phyloP scores from a whole-genome alignment of 2,797 vertebrate genomes.

The Lagodon rhomboides region DNA sequence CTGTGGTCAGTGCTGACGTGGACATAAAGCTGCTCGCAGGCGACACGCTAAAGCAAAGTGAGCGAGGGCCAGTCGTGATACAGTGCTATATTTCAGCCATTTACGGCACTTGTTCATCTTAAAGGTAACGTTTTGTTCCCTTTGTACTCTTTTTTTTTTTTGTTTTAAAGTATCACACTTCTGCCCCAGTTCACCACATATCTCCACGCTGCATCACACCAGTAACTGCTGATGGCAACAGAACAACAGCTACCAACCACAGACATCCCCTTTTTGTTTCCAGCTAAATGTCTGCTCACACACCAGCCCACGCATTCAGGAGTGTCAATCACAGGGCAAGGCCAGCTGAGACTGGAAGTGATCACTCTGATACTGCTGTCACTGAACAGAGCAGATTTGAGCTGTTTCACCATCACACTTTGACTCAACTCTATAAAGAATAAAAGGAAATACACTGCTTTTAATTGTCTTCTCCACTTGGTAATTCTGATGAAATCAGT shows the following conservation, averaged over 20 bases:
- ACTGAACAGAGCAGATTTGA: background rate
- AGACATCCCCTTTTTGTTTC: constrained; percentile 61
- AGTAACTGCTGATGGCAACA: constrained; percentile 53
- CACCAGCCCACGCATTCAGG: background rate
- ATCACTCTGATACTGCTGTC: background rate
- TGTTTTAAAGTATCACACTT: background rate
- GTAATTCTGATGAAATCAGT: too few relatives aligned
- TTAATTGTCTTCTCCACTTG: too few relatives aligned
- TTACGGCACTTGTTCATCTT: background rate
- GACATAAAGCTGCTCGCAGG: constrained; percentile 10
- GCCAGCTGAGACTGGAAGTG: constrained; percentile 5
- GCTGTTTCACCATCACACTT: background rate
- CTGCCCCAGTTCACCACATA: constrained; percentile 22
- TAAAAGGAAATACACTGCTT: background rate
- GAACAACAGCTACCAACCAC: constrained; percentile 26
- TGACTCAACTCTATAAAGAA: background rate
- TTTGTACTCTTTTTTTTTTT: constrained; percentile 3
- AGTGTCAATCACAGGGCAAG: background rate
- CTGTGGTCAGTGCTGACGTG: constrained; percentile 65
- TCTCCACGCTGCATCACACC: constrained; percentile 11
- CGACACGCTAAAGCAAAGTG: background rate
- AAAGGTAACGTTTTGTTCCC: background rate
- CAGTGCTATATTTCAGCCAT: background rate
- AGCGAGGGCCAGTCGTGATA: background rate
- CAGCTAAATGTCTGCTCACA: constrained; percentile 28